Evolutionary conservation across 1,140 invertebrate species (phyloP), one percentile per base, ranked within the genome.

Genomic region (Trichoplusia ni): DNA sequence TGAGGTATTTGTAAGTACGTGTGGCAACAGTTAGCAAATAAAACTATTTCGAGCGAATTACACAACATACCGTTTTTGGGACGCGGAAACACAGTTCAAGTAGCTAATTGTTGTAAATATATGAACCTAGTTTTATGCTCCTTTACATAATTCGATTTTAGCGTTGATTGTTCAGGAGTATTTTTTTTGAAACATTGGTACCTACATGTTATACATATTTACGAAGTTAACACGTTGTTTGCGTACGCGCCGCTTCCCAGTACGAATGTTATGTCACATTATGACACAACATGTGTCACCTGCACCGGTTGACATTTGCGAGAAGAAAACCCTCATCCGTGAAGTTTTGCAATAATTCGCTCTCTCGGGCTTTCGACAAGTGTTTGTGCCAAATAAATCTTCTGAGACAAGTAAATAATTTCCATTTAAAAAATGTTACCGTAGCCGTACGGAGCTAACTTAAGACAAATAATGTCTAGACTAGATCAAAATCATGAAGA

Each of bases 241-340:
- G 37, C 60, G 29, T 67, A 64, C 42, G 37, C 9, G 18, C n/a
- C 4, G 18, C 54, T 44, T 44, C 54, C 25, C 25, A 4, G 23
- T 27, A 42, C 23, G 3, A 9, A 13, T 21, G 46, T 75, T 75
- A 76, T 71, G 44, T 73, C 66, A 67, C 25, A 11, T 68, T 63
- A 67, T 70, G 62, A 69, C 56, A 71, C 60, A 47, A 58, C 73
- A 75, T 54, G 46, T 69, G 67, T 61, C 63, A 80, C 59, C 58
- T 60, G 64, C 62, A 79, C 76, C 59, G 44, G 77, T 77, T 84
- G 79, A 81, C 77, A 84, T 84, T 84, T 79, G 71, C 61, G n/a
- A 56, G 56, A 58, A 40, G 53, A 73, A 79, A 64, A 67, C 54
- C 63, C 66, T 67, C 73, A 72, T 79, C 71, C 63, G 66, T 63